Evolutionary conservation across 2,113 vertebrate species (phyloP).

Genomic region (Alethe diademata): DNA sequence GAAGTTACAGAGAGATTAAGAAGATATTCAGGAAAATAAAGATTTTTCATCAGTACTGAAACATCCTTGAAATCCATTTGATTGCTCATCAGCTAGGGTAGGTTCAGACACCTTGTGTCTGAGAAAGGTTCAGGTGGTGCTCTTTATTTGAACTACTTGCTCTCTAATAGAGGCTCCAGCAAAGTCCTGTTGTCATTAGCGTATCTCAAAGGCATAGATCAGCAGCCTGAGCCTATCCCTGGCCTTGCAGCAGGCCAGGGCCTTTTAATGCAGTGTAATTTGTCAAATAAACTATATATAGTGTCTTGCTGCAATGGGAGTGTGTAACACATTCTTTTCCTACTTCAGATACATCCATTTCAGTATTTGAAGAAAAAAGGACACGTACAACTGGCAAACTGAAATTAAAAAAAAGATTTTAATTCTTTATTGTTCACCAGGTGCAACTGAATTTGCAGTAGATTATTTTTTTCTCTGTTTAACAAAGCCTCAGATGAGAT

Average conservation of each 20-base stretch:
- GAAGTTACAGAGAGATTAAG: background rate
- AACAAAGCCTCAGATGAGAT: background rate
- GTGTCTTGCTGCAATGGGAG: background rate
- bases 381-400: background rate
- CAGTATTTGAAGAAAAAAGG: background rate
- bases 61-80: background rate
- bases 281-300: background rate
- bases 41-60: background rate
- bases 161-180: background rate
- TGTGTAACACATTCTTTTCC: background rate
- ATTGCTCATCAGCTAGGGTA: background rate
- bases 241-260: background rate
- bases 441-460: background rate
- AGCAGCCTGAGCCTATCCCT: background rate
- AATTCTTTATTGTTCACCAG: background rate
- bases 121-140: background rate
- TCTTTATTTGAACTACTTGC: background rate
- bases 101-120: background rate
- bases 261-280: background rate
- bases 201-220: background rate
- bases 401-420: background rate
- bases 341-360: background rate
- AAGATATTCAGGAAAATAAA: background rate
- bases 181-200: background rate
- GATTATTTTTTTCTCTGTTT: background rate